Evolutionary conservation across 2,797 vertebrate species (phyloP).

Genomic region (Dicrostonyx torquatus): DNA sequence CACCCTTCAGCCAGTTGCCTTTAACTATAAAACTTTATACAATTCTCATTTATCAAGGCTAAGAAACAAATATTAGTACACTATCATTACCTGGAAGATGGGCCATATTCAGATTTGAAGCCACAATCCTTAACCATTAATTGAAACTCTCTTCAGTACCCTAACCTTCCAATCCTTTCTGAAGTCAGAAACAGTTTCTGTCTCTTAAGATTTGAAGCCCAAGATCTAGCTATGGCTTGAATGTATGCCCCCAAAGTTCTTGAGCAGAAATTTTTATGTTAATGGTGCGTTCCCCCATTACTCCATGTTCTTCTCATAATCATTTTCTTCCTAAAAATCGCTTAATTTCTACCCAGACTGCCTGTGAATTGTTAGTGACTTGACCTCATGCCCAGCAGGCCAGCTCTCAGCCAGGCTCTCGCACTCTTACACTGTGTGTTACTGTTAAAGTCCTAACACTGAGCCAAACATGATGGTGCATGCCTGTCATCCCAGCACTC

Average conservation of each 20-base stretch:
- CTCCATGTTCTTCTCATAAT: neutral
- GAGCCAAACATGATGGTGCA: neutral
- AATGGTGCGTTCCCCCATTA: too few species aligned
- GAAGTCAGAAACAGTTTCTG: neutral
- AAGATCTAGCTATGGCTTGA: neutral
- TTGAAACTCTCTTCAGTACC: neutral
- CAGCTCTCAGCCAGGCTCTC: neutral
- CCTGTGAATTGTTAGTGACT: neutral
- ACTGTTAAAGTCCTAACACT: neutral
- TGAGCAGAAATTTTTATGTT: neutral
- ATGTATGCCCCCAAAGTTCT: neutral
- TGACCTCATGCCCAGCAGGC: neutral
- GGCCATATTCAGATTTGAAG: neutral
- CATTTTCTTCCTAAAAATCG: neutral
- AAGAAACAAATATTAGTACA: neutral
- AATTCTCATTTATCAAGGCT: neutral
- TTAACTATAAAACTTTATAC: neutral
- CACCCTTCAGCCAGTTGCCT: neutral
- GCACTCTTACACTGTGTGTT: neutral
- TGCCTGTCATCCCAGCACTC: too few species aligned
- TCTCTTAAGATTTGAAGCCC: neutral
- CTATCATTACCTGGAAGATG: neutral
- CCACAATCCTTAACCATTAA: neutral
- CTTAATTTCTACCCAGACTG: neutral
- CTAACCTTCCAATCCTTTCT: neutral